A percentile compares a stretch with the other conserved stretches of the same genome.
Conservation (phyloP, 1,140 invertebrate genomes). For the Pachyrhynchus sulphureomaculatus region DNA sequence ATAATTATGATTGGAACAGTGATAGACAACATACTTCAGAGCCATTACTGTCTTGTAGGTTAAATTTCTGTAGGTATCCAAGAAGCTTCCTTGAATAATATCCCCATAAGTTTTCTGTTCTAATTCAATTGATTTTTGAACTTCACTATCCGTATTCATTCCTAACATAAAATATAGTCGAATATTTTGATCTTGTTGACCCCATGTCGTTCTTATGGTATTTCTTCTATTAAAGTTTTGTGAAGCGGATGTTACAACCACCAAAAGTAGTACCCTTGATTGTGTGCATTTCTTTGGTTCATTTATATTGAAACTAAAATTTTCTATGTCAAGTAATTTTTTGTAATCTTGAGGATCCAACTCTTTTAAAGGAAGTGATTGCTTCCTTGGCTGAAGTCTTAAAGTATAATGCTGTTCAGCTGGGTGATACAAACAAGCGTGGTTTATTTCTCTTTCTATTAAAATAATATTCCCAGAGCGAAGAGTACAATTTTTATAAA, state of each 20-base stretch:
- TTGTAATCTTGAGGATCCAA: too few relatives aligned
- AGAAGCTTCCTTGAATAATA: slow-evolving; percentile 76
- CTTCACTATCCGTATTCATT: slow-evolving; percentile 48
- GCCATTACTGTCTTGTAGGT: slow-evolving; percentile 85
- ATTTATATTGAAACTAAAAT: too few relatives aligned
- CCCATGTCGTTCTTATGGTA: slow-evolving; percentile 70
- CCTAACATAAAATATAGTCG: slow-evolving; percentile 70
- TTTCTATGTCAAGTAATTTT: too few relatives aligned
- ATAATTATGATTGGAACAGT: slow-evolving; percentile 67
- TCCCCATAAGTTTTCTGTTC: slow-evolving; percentile 67
- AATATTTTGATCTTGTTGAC: slow-evolving; percentile 39
- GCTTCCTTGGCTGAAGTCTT: too few relatives aligned
- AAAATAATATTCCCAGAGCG: too few relatives aligned
- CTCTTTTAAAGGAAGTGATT: too few relatives aligned
- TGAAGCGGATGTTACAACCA: slow-evolving; percentile 69
- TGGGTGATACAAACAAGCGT: too few relatives aligned
- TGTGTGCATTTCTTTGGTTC: too few relatives aligned
- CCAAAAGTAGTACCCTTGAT: too few relatives aligned
- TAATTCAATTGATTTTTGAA: slow-evolving; percentile 55
- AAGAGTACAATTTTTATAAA: too few relatives aligned
- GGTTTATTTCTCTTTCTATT: too few relatives aligned
- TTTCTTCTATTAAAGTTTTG: slow-evolving; percentile 60
- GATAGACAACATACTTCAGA: slow-evolving; percentile 74
- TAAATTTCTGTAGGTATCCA: slow-evolving; percentile 79
- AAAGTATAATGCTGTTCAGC: too few relatives aligned